Evolutionary conservation across 2,113 vertebrate genomes (phyloP), one percentile per base, ranked within the genome.

Genomic region (Heterotilapia buettikoferi): DNA sequence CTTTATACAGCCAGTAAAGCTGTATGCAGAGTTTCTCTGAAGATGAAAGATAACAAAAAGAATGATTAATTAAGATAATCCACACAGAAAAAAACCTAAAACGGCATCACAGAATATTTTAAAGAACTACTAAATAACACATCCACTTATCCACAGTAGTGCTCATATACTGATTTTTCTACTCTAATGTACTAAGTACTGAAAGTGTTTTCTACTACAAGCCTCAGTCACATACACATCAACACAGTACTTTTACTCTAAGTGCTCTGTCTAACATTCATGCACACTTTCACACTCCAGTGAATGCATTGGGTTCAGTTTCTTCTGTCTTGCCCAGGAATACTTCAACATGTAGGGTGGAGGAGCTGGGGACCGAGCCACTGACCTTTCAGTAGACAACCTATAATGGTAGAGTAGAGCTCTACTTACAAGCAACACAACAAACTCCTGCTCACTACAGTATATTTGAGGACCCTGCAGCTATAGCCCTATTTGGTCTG

Each of bases 1-100:
- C 96, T 97, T 96, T 84, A 99, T 91, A 86, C 98, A 99, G 80
- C 98, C 98, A 18, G 93, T 98, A 52, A 99, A 98, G 90, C 98
- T 98, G 95, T 97, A 97, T 36, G 97, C 96, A 5, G 98, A 97
- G 81, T 96, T 98, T 90, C 97, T 97, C 98, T 99, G 24, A 12
- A 91, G 43, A 24, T 3, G 40, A 54, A 80, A 5, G 13, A 24
- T 66, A 33, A 81, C 2, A 2, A 26, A 71, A n/a, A 79, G 9
- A 53, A 11, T 8, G 13, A 53, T 18, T 21, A 6, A 53, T 45
- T 73, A 6, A 6, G 43, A 50, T n/a, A 31, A 78, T 13, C 16
- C 43, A 50, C 14, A 47, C 21, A 73, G 14, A 73, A 50, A 66
- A 33, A 76, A 29, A 31, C 9, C 9, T 45, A 47, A 45, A 45